Evolutionary conservation across 2,113 vertebrate genomes (phyloP).

Genomic region (Leucopsar rothschildi): DNA sequence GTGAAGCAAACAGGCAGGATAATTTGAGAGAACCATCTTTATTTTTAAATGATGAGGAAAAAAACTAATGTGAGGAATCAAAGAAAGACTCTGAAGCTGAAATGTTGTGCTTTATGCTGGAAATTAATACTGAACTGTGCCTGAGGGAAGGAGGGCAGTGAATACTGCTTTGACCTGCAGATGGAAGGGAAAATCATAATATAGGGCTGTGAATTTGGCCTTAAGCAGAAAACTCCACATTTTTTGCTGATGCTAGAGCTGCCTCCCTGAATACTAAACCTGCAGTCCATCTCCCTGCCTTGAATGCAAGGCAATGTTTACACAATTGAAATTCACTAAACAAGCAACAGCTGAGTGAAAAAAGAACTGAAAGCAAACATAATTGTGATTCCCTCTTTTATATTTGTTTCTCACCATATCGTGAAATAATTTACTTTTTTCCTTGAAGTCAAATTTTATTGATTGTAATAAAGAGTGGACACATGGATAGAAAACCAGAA

Average conservation of each 20-base stretch:
- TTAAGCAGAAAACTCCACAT: background rate
- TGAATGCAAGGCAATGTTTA: background rate
- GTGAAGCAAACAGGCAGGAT: background rate
- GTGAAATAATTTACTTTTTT: background rate
- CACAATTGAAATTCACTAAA: background rate
- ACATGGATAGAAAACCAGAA: background rate
- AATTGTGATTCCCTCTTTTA: background rate
- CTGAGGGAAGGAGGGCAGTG: background rate
- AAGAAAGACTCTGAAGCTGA: background rate
- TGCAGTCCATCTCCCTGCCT: background rate
- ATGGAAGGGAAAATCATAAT: background rate
- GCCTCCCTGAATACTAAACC: background rate
- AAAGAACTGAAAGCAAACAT: background rate
- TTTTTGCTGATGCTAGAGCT: background rate
- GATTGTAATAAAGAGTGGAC: background rate
- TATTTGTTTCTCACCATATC: background rate
- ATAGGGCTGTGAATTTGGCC: background rate
- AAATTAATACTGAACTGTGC: background rate
- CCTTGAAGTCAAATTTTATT: background rate
- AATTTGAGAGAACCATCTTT: background rate
- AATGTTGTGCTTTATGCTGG: background rate
- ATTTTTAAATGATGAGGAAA: background rate
- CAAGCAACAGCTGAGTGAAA: background rate
- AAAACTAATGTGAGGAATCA: background rate
- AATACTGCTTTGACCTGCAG: background rate